Conservation (phyloP, 2,113 vertebrate genomes). For the Sinocyclocheilus rhinocerous region DNA sequence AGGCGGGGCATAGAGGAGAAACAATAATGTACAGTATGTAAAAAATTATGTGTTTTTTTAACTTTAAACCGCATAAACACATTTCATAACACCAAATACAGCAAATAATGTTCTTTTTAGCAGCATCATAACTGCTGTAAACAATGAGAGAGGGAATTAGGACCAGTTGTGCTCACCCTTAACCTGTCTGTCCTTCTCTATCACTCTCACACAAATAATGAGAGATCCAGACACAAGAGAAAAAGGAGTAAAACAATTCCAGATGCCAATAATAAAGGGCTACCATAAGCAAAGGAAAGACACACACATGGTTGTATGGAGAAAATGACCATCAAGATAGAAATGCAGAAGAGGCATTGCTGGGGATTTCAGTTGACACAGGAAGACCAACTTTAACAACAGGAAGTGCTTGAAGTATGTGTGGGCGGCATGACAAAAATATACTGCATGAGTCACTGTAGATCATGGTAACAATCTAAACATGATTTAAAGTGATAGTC, state of each 20-base stretch:
- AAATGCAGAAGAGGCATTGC: background rate
- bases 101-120: no score
- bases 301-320: background rate
- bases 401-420: background rate
- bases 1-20: no score
- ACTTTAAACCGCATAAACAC: no score
- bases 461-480: background rate
- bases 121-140: constrained; percentile 52
- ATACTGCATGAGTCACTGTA: background rate
- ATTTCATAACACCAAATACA: no score
- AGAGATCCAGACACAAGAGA: constrained; percentile 57
- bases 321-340: background rate
- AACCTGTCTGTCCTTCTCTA: constrained; percentile 30
- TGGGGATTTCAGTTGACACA: background rate
- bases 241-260: constrained; percentile 44
- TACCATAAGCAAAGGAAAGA: constrained; percentile 26
- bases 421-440: background rate
- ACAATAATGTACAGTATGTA: no score
- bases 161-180: constrained; percentile 26
- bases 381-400: background rate
- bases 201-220: constrained; percentile 41
- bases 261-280: background rate
- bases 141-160: constrained; percentile 60
- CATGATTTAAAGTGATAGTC: background rate
- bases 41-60: no score